Base-by-base conservation (phyloP, 2,888 invertebrate species). In the Epinotia bilunana region DNA sequence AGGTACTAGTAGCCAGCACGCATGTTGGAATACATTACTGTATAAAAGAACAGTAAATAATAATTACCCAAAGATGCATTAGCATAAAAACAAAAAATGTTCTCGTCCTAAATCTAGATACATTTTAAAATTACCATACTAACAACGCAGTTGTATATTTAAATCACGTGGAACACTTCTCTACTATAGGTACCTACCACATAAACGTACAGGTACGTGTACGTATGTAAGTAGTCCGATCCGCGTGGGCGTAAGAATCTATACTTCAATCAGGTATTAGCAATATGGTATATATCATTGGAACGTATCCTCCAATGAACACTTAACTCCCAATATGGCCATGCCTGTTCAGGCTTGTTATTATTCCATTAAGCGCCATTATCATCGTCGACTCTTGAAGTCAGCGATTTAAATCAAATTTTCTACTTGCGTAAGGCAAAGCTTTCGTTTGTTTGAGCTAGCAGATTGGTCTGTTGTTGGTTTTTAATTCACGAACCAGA, bases 291-390 rank as follows among this genome's bases (percentile, higher is more conserved):
- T 82, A 81, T 83, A 81, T 80, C 81, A 82, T 84, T 84, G 79
- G 76, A 82, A 80, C 79, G 80, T 78, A 83, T 81, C 79, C 75
- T 80, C 80, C 81, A 83, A 84, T 82, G 80, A 85, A 82, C 80
- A 83, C 83, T 81, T 82, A 86, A 83, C 76, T 79, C 84, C 86
- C 82, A 88, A 79, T 86, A 83, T 77, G 83, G 86, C 64, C 57
- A 72, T 78, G 77, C 73, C 78, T 81, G 81, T 83, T 83, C 81
- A 81, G 74, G 78, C 80, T 83, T 71, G 64, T 74, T 85, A 84
- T 81, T 82, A 83, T 80, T 83, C 73, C 76, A 83, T 78, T 78
- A 83, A 79, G 82, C 82, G 78, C 80, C 80, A 86, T 86, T 84
- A 80, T 78, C 78, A 84, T 83, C 83, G 81, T 84, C 83, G 81